phyloP scores from a whole-genome alignment of 2,888 invertebrate species.

The Malthinus flaveolus region DNA sequence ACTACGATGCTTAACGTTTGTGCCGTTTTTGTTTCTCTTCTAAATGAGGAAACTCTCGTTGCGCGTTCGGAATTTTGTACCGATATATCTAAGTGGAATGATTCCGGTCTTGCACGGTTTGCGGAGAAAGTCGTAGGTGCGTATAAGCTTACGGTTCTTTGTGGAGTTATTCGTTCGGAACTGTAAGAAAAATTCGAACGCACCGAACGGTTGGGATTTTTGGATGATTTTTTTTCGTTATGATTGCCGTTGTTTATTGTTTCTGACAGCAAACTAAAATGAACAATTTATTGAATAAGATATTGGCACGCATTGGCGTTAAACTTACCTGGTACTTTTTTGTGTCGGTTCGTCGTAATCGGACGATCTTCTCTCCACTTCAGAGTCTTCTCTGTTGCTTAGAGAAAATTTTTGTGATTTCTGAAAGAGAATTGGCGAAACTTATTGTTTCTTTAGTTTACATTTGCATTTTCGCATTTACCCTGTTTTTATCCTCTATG shows the following conservation, averaged over 20 bases:
- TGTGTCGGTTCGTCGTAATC: conserved; percentile 52
- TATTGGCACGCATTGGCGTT: neutral
- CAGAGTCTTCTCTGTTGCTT: conserved; percentile 52
- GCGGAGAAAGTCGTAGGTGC: conserved; percentile 46
- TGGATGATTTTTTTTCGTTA: conserved; percentile 31
- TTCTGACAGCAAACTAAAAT: conserved; percentile 30
- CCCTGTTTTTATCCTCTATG: conserved; percentile 56
- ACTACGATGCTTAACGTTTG: conserved; percentile 86
- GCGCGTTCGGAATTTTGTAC: conserved; percentile 58
- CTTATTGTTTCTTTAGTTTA: neutral
- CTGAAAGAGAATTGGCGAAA: conserved; percentile 36
- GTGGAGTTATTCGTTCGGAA: conserved; percentile 43
- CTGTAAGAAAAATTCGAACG: conserved; percentile 50
- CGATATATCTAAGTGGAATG: conserved; percentile 58
- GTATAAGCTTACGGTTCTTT: conserved; percentile 46
- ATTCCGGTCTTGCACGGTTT: conserved; percentile 56
- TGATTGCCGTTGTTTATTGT: conserved; percentile 25
- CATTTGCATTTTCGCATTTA: conserved; percentile 37
- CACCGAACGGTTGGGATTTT: conserved; percentile 41
- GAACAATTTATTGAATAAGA: neutral
- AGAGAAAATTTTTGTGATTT: conserved; percentile 50
- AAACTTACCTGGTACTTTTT: conserved; percentile 48
- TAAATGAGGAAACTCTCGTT: conserved; percentile 66
- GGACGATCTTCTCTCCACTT: conserved; percentile 51
- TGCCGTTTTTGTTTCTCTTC: conserved; percentile 85